Evolutionary conservation across 2,888 invertebrate species (phyloP).

Genomic region (Parasteatoda lunata): DNA sequence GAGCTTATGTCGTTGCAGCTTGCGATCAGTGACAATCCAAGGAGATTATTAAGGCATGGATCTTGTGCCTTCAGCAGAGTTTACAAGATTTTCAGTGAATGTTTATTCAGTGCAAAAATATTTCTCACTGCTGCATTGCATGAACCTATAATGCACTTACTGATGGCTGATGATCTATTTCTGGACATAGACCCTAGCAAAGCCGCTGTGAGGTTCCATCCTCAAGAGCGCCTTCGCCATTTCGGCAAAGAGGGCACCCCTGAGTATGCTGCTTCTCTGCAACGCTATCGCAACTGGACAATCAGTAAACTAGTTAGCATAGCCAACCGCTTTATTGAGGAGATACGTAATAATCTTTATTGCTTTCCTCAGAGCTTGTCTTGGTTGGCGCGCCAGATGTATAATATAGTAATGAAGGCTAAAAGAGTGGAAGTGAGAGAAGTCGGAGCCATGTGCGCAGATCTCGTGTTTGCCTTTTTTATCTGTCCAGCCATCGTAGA

Average conservation of each 20-base stretch:
- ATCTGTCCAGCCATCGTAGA: constrained; percentile 97
- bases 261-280: constrained; percentile 83
- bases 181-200: constrained; percentile 94
- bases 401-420: constrained; percentile 80
- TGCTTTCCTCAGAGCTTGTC: constrained; percentile 92
- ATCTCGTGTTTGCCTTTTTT: constrained; percentile 93
- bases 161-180: constrained; percentile 92
- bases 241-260: constrained; percentile 85
- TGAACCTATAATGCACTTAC: constrained; percentile 85
- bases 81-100: constrained; percentile 91
- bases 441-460: constrained; percentile 85
- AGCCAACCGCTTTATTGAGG: constrained; percentile 86
- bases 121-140: constrained; percentile 94
- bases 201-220: constrained; percentile 76
- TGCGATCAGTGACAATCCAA: constrained; percentile 72
- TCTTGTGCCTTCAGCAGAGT: constrained; percentile 90
- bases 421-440: constrained; percentile 77
- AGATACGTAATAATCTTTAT: constrained; percentile 88
- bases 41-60: constrained; percentile 85
- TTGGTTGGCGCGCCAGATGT: constrained; percentile 92
- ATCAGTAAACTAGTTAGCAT: constrained; percentile 86
- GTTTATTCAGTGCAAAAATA: constrained; percentile 90
- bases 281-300: constrained; percentile 86
- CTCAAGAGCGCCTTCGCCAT: constrained; percentile 80
- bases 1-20: constrained; percentile 84